Evolutionary conservation across 2,888 invertebrate genomes (phyloP).

Genomic region (Leptura quadrifasciata): DNA sequence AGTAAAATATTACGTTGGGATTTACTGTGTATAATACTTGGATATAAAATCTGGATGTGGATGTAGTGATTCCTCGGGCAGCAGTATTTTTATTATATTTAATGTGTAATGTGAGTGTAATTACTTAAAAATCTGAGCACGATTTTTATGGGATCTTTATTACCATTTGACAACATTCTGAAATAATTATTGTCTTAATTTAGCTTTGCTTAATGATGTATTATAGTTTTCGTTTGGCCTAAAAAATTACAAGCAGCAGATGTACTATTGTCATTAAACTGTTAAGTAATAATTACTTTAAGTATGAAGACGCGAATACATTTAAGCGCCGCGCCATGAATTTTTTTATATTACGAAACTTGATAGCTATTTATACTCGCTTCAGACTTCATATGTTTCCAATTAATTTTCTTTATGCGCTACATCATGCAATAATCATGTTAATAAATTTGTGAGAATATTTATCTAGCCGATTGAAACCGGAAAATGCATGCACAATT

Average conservation of each 20-base stretch:
- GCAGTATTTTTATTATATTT: too few relatives aligned
- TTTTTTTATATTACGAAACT: not conserved
- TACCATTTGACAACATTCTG: not conserved
- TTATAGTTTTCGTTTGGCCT: not conserved
- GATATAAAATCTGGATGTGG: too few relatives aligned
- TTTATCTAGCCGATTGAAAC: too few relatives aligned
- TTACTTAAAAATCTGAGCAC: slow-evolving; percentile 7
- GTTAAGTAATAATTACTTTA: slow-evolving; percentile 11
- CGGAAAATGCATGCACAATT: too few relatives aligned
- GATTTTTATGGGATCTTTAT: slow-evolving; percentile 20
- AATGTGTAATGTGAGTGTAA: too few relatives aligned
- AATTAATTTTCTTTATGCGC: not conserved
- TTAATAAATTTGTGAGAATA: too few relatives aligned
- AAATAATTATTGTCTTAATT: slow-evolving; percentile 11
- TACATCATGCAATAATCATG: not conserved
- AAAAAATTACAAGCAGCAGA: slow-evolving; percentile 26
- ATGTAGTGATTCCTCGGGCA: too few relatives aligned
- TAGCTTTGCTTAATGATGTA: slow-evolving; percentile 11
- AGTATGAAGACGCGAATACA: slow-evolving; percentile 7
- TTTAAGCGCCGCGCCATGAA: not conserved
- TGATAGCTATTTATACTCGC: not conserved
- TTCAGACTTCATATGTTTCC: not conserved
- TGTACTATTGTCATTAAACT: slow-evolving; percentile 3
- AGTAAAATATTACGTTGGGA: too few relatives aligned
- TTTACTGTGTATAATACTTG: too few relatives aligned